Evolutionary conservation across 2,888 invertebrate species (phyloP), one percentile per base, ranked within the genome.

Genomic region (Hecatera dysodea): DNA sequence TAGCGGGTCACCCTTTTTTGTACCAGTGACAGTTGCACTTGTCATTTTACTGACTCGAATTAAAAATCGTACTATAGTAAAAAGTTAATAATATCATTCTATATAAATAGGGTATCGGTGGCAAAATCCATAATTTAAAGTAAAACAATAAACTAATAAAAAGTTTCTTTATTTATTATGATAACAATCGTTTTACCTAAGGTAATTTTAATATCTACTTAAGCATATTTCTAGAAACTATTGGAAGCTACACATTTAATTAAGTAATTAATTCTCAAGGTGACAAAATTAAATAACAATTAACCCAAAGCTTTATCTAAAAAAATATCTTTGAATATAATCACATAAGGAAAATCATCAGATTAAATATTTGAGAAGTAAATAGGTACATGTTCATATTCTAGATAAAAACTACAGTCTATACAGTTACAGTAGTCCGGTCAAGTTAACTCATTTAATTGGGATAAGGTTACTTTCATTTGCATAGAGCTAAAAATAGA

Each of bases 261-360:
- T 46, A 29, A 39, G 6, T 22, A 71, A 22, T n/a, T 12, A n/a
- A 62, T 27, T 56, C 5, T 6, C 15, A 63, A 52, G 36, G 1
- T 12, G 17, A 36, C 36, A 44, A 12, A 44, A 71, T 33, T 56
- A n/a, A 27, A 52, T 57, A 65, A n/a, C 24, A 39, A 27, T 15
- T 44, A 44, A 27, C 11, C 11, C 19, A 46, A n/a, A 72, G 12
- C 29, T 55, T 48, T 27, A 64, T 48, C 52, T 55, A 55, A 39
- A 46, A 46, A 42, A 72, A 48, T 1, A 72, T 52, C 9, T 42
- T 69, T 50, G 3, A 57, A 48, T 33, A n/a, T 9, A 46, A 46
- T 68, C 29, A 55, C 44, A 1, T 17, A 36, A 2, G 5, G 1
- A 42, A 39, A 22, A 5, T 2, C 11, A 15, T 29, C 15, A n/a